Evolutionary conservation across 2,797 vertebrate species (phyloP), one percentile per base, ranked within the genome.

Genomic region (Periparus ater): DNA sequence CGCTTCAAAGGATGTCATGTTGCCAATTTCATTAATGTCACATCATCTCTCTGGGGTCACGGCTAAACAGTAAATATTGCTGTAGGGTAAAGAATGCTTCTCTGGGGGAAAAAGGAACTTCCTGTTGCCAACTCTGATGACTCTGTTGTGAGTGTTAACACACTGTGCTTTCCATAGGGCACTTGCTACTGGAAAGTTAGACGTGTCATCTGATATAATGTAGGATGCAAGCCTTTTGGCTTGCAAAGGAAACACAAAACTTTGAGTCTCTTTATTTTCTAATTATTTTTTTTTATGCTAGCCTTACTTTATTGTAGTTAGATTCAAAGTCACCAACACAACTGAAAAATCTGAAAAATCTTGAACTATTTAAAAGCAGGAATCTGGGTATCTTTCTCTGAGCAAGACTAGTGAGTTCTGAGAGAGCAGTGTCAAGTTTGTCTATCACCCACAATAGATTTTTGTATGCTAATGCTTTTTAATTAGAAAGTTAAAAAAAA

Each of bases 1-100:
- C 0, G 42, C 80, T 94, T 95, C 88, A 91, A 76, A 84, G 77
- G 57, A 78, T 60, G 57, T 86, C 21, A 8, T 67, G 48, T 84
- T 92, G 83, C 83, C 80, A 82, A 6, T 88, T 95, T 90, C 71
- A 82, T 93, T 90, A 70, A 79, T 90, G 88, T 91, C 95, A 50
- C 77, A 76, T 91, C 74, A 81, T 86, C 63, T 22, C 50, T 90
- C 67, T 78, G 62, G 66, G 73, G 88, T 86, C 48, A 17, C 1
- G 55, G 74, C 88, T 83, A 88, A 93, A 77, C 55, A 79, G 63
- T 90, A 88, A 88, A 94, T 92, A 71, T 26, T 94, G 88, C 95
- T 94, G 63, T 71, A 89, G 79, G 80, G 67, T 90, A 81, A 86
- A 71, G 89, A 88, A 76, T 1, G 4, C 58, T 88, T 77, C 71